Conservation (phyloP, 2,888 invertebrate genomes). For the Lycia hirtaria region DNA sequence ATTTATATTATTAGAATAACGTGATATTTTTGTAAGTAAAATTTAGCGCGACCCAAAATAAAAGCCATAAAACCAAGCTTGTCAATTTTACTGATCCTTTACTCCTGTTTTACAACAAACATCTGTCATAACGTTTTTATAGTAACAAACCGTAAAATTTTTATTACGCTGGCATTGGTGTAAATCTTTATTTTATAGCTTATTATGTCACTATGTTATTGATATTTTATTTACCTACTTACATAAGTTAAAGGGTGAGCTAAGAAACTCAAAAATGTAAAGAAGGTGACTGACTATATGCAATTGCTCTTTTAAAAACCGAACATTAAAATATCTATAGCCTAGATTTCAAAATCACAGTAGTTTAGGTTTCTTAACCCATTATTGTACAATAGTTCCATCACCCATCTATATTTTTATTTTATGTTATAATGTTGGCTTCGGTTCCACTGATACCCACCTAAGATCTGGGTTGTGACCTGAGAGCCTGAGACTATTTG, state of each 20-base stretch:
- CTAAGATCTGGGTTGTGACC: too few species aligned
- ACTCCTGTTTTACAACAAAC: slow-evolving; percentile 69
- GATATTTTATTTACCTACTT: slow-evolving; percentile 8
- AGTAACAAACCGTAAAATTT: slow-evolving; percentile 70
- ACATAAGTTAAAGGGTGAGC: not conserved
- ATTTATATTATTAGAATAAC: not conserved
- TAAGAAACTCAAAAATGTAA: too few species aligned
- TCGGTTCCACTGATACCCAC: too few species aligned
- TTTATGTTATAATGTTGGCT: too few species aligned
- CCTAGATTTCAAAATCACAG: too few species aligned
- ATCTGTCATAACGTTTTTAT: slow-evolving; percentile 76
- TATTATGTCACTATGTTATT: slow-evolving; percentile 37
- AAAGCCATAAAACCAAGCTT: slow-evolving; percentile 67
- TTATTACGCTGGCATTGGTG: slow-evolving; percentile 61
- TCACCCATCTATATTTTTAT: too few species aligned
- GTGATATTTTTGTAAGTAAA: not conserved
- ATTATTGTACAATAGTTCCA: too few species aligned
- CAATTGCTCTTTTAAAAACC: too few species aligned
- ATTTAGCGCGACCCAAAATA: slow-evolving; percentile 46
- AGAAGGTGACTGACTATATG: too few species aligned
- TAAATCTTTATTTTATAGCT: slow-evolving; percentile 55
- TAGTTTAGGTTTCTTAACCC: too few species aligned
- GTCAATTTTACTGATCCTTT: slow-evolving; percentile 69
- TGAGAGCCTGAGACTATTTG: too few species aligned
- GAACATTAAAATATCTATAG: too few species aligned